Evolutionary conservation across 1,140 invertebrate species (phyloP).

Genomic region (Bombus breviceps): DNA sequence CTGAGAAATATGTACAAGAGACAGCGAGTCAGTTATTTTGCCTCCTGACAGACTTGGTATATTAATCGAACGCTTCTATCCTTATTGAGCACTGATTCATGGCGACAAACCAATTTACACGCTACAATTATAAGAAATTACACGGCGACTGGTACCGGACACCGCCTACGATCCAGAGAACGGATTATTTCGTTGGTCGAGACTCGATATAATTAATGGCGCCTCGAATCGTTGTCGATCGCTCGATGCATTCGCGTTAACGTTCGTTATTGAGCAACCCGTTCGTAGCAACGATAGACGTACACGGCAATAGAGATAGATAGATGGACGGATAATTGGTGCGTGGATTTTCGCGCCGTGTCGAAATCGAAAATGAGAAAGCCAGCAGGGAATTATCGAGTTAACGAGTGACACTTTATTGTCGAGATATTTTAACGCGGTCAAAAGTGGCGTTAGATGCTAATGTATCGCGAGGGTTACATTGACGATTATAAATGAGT

Average conservation of each 20-base stretch:
- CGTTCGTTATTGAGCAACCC: constrained; percentile 10
- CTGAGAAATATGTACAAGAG: too few relatives aligned
- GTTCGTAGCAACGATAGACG: not conserved
- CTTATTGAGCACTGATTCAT: too few relatives aligned
- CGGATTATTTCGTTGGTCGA: constrained; percentile 9
- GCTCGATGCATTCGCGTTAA: not conserved
- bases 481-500: constrained; percentile 7
- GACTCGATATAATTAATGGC: constrained; percentile 12
- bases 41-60: too few relatives aligned
- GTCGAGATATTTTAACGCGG: not conserved
- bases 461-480: not conserved
- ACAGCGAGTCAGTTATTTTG: too few relatives aligned
- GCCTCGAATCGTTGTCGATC: not conserved
- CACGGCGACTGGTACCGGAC: not conserved
- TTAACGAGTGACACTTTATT: constrained; percentile 15
- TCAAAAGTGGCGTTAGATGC: not conserved
- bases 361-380: constrained; percentile 3
- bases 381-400: not conserved
- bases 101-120: constrained; percentile 23
- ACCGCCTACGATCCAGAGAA: not conserved
- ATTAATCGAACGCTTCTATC: too few relatives aligned
- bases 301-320: not conserved
- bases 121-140: constrained; percentile 19
- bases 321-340: not conserved
- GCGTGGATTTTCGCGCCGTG: not conserved